Conservation (phyloP, 1,140 invertebrate genomes). For the Cyrtorhinus lividipennis region DNA sequence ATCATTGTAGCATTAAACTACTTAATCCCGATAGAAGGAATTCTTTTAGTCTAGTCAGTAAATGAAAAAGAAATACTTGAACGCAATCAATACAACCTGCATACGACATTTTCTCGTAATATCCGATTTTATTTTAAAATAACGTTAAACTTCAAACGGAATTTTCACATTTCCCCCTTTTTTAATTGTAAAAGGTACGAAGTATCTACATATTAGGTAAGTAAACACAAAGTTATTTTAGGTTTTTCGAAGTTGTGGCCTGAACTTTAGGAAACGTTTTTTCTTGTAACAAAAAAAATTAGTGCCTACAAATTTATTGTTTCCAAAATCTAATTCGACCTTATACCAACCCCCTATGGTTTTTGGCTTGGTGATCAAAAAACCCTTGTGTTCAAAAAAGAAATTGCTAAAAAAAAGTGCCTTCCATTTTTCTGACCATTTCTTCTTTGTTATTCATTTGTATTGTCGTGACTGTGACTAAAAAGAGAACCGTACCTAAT, state of each 20-base stretch:
- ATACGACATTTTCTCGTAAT: no score
- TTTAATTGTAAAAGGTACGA: no score
- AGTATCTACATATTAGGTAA: no score
- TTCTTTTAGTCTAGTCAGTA: neutral
- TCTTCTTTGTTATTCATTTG: conserved; percentile 10
- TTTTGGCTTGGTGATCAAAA: conserved; percentile 13
- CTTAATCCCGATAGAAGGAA: neutral
- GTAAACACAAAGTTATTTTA: no score
- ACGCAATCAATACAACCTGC: neutral
- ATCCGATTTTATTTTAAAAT: no score
- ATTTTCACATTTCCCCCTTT: no score
- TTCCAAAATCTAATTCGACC: neutral
- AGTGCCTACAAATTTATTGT: conserved; percentile 21
- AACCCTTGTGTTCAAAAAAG: conserved; percentile 21
- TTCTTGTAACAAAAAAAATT: neutral
- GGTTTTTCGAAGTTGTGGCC: no score
- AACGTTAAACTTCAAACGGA: no score
- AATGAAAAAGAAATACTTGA: neutral
- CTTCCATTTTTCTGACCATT: conserved; percentile 25
- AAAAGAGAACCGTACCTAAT: neutral
- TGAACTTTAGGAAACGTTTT: no score
- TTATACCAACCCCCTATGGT: neutral
- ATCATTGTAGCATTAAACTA: no score
- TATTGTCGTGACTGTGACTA: neutral
- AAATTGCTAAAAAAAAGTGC: conserved; percentile 22